phyloP scores from a whole-genome alignment of 2,113 vertebrate species.

The Asarcornis scutulata region DNA sequence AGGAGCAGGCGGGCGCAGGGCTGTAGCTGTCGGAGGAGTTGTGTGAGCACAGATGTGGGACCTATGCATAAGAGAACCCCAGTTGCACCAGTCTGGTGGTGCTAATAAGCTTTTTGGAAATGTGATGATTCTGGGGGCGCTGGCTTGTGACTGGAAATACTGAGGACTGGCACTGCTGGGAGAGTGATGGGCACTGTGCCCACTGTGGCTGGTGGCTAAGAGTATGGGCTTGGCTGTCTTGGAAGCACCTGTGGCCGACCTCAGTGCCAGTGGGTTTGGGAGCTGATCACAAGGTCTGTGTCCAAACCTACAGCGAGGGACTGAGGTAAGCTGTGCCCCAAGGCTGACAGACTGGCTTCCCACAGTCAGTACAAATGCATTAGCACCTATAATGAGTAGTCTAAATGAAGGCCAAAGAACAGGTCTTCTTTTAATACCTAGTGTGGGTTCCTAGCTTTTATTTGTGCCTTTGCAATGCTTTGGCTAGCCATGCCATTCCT shows the following conservation, averaged over 20 bases:
- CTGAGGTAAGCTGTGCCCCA: background rate
- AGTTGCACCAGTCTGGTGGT: background rate
- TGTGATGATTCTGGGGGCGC: background rate
- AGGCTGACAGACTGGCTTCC: background rate
- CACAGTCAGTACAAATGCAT: too few species aligned
- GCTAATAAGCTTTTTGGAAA: background rate
- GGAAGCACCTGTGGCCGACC: background rate
- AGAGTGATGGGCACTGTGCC: background rate
- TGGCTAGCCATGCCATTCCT: background rate
- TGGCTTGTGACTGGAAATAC: background rate
- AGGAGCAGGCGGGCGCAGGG: background rate
- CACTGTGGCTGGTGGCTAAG: background rate
- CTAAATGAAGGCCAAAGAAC: background rate
- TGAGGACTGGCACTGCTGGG: background rate
- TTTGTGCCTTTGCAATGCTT: background rate
- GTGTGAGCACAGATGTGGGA: fast-evolving
- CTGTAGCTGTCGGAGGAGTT: background rate
- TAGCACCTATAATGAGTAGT: fast-evolving
- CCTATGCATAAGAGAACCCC: fast-evolving
- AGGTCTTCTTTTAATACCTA: background rate
- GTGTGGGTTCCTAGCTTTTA: background rate
- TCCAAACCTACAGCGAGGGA: background rate
- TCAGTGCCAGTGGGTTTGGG: fast-evolving
- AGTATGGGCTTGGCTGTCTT: background rate
- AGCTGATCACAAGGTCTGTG: background rate